Evolutionary conservation across 2,113 vertebrate species (phyloP).

Genomic region (Gadus macrocephalus): DNA sequence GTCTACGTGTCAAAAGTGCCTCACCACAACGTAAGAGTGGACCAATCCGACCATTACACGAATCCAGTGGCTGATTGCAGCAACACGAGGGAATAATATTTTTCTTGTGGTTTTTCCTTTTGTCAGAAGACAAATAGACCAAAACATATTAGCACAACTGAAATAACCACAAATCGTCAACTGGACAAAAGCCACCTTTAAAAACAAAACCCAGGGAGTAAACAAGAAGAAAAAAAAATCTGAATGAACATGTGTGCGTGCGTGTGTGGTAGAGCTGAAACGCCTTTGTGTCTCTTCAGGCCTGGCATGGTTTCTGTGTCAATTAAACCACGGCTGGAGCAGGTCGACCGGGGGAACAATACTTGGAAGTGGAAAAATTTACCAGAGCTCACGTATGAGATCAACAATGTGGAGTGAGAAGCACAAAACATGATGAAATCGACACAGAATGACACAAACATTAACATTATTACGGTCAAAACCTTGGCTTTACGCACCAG

Average conservation of each 20-base stretch:
- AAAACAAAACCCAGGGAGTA: conserved; percentile 17
- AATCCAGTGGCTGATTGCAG: conserved; percentile 33
- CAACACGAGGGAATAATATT: conserved; percentile 49
- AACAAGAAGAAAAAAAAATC: neutral
- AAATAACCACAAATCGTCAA: conserved; percentile 27
- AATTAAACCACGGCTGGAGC: conserved; percentile 13
- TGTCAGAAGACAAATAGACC: conserved; percentile 29
- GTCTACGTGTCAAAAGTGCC: conserved; percentile 40
- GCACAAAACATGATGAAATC: conserved; percentile 9
- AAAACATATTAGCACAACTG: conserved; percentile 41
- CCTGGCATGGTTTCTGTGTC: conserved; percentile 25
- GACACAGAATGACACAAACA: conserved; percentile 28
- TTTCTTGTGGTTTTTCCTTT: conserved; percentile 38
- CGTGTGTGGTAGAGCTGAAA: conserved; percentile 11
- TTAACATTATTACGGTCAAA: too few species aligned
- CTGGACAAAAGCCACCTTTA: conserved; percentile 26
- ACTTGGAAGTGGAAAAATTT: conserved; percentile 57
- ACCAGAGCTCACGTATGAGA: conserved; percentile 38
- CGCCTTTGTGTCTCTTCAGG: conserved; percentile 11
- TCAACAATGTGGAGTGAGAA: conserved; percentile 36
- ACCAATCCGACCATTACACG: conserved; percentile 48
- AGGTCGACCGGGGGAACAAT: conserved; percentile 42
- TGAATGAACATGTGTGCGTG: neutral
- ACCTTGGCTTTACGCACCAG: too few species aligned
- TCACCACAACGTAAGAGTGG: conserved; percentile 35